phyloP scores from a whole-genome alignment of 2,113 vertebrate genomes.

The Brachyistius frenatus region DNA sequence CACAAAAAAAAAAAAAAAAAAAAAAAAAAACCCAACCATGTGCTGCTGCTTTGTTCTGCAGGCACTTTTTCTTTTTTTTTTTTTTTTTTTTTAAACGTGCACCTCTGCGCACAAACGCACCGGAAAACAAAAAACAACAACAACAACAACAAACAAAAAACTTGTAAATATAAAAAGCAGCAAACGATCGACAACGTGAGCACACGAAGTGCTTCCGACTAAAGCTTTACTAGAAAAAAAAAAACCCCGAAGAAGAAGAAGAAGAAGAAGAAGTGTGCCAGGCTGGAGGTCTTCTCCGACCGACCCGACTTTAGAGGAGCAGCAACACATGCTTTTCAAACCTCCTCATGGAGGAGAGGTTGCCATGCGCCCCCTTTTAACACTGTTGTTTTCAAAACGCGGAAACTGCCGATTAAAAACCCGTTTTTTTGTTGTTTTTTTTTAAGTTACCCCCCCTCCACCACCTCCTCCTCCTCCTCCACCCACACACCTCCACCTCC shows the following conservation, averaged over 20 bases:
- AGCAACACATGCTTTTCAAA: constrained; percentile 88
- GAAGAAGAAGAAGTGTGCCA: too few species aligned
- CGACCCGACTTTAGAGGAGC: constrained; percentile 47
- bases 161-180: neutral
- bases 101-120: constrained; percentile 19
- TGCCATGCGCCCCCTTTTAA: constrained; percentile 79
- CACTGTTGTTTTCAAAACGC: constrained; percentile 68
- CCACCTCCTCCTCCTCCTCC: too few species aligned
- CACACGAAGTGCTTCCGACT: too few species aligned
- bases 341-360: constrained; percentile 85
- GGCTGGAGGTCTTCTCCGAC: constrained; percentile 39
- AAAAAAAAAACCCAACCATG: constrained; percentile 80
- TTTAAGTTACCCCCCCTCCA: too few species aligned
- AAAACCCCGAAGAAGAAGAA: too few species aligned
- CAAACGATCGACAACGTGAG: neutral
- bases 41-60: constrained; percentile 90
- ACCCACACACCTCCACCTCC: too few species aligned
- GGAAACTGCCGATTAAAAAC: constrained; percentile 51
- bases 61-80: constrained; percentile 63
- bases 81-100: constrained; percentile 36
- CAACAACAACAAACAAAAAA: too few species aligned
- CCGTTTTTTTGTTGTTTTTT: neutral
- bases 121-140: neutral
- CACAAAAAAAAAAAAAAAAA: constrained; percentile 10
- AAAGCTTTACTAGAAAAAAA: too few species aligned